phyloP scores from a whole-genome alignment of 1,140 invertebrate genomes.

The Pachypsylla venusta region DNA sequence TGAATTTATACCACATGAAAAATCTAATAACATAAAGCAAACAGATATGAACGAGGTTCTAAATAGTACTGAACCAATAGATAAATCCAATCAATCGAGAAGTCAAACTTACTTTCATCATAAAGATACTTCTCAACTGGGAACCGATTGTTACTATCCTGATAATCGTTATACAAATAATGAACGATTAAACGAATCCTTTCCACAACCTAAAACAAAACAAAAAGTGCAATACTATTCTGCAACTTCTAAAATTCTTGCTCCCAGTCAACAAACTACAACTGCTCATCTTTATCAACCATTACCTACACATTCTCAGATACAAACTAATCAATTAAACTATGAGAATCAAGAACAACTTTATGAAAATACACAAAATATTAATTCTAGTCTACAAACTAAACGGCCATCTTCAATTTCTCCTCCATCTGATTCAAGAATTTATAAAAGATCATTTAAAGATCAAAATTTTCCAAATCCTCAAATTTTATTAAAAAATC shows the following conservation, averaged over 20 bases:
- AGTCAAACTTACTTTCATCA: neutral
- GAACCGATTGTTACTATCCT: neutral
- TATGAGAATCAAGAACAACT: neutral
- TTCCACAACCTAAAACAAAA: too few relatives aligned
- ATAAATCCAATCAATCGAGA: neutral
- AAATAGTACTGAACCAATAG: too few relatives aligned
- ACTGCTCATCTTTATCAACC: too few relatives aligned
- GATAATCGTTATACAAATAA: neutral
- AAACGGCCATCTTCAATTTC: conserved; percentile 1
- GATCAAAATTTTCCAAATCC: conserved; percentile 2
- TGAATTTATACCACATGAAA: neutral
- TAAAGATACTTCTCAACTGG: neutral
- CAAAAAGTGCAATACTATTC: conserved; percentile 1
- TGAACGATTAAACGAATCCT: conserved; percentile 1
- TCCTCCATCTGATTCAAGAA: neutral
- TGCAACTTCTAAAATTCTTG: neutral
- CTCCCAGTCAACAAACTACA: neutral
- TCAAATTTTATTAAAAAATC: neutral
- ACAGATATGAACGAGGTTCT: too few relatives aligned
- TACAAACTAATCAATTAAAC: too few relatives aligned
- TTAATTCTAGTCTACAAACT: conserved; percentile 2
- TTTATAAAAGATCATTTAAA: conserved; percentile 4
- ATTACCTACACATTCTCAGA: too few relatives aligned
- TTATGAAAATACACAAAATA: neutral
- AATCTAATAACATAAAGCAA: too few relatives aligned